Evolutionary conservation across 2,113 vertebrate genomes (phyloP).

Genomic region (Sphyrna mokarran): DNA sequence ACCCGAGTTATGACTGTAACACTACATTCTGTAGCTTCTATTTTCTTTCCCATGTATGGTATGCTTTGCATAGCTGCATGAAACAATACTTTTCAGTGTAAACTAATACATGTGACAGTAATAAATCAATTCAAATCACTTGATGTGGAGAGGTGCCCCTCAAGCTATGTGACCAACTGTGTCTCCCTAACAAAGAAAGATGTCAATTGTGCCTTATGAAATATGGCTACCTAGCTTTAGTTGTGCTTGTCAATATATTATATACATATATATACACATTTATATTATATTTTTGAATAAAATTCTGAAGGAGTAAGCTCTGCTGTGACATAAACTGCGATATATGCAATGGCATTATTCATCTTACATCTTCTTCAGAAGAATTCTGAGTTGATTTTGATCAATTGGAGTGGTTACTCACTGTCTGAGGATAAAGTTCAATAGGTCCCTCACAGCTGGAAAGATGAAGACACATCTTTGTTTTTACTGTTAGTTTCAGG

Average conservation of each 20-base stretch:
- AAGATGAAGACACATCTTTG: background rate
- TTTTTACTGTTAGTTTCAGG: background rate
- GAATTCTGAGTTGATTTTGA: background rate
- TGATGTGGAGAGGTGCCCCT: too few relatives aligned
- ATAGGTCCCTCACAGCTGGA: background rate
- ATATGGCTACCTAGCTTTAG: background rate
- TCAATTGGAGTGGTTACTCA: background rate
- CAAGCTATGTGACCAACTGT: too few relatives aligned
- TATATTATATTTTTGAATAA: background rate
- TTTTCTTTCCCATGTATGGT: too few relatives aligned
- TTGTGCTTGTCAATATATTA: background rate
- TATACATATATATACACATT: too few relatives aligned
- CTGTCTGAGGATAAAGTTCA: background rate
- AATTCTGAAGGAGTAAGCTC: background rate
- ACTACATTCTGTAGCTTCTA: too few relatives aligned
- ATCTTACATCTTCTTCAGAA: background rate
- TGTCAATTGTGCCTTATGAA: too few relatives aligned
- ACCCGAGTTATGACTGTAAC: too few relatives aligned
- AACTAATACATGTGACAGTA: too few relatives aligned
- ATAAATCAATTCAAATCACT: too few relatives aligned
- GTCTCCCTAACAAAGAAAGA: too few relatives aligned
- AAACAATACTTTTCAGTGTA: too few relatives aligned
- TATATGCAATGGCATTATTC: background rate
- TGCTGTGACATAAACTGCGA: background rate
- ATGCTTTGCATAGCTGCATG: too few relatives aligned